These are phyloP conservation scores for Aphelinus certus DNA, from an alignment of 1,140 invertebrate species.

Conservation along the genomic window DNA sequence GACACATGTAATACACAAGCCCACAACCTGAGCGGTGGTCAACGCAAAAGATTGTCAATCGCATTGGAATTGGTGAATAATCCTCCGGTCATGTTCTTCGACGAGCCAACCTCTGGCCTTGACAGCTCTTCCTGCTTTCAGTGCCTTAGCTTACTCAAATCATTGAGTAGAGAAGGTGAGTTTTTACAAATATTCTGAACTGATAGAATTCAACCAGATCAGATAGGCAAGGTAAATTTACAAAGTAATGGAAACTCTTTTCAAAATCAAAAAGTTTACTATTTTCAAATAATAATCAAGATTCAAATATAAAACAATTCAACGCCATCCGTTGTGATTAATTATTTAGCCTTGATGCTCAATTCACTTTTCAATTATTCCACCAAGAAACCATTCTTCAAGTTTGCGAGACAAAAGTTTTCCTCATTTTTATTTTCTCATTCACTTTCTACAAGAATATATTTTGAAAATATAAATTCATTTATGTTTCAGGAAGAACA, in stretches of 20 bases:
- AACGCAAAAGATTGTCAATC: conserved; percentile 91
- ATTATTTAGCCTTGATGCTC: too few relatives aligned
- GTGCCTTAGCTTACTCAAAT: conserved; percentile 85
- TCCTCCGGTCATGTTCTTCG: conserved; percentile 96
- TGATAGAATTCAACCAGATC: too few relatives aligned
- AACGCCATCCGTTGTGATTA: too few relatives aligned
- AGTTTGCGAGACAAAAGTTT: background rate
- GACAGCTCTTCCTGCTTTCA: conserved; percentile 94
- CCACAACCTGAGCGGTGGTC: conserved; percentile 88
- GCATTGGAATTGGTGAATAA: conserved; percentile 87
- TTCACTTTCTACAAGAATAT: conserved; percentile 19
- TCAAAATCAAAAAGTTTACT: too few relatives aligned
- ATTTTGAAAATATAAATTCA: conserved; percentile 30
- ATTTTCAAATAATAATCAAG: too few relatives aligned
- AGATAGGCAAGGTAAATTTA: too few relatives aligned
- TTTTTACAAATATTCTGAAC: background rate
- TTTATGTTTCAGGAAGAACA: conserved; percentile 74
- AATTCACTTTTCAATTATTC: too few relatives aligned
- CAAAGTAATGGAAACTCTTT: too few relatives aligned
- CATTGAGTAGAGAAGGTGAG: conserved; percentile 76
- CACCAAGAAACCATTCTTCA: too few relatives aligned
- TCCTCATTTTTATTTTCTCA: conserved; percentile 44
- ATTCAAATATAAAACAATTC: too few relatives aligned
- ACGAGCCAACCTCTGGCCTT: conserved; percentile 95
- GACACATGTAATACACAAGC: conserved; percentile 84